These are phyloP conservation scores for Pinna nobilis DNA, from an alignment of 1,140 invertebrate genomes.

Conservation along the genomic window DNA sequence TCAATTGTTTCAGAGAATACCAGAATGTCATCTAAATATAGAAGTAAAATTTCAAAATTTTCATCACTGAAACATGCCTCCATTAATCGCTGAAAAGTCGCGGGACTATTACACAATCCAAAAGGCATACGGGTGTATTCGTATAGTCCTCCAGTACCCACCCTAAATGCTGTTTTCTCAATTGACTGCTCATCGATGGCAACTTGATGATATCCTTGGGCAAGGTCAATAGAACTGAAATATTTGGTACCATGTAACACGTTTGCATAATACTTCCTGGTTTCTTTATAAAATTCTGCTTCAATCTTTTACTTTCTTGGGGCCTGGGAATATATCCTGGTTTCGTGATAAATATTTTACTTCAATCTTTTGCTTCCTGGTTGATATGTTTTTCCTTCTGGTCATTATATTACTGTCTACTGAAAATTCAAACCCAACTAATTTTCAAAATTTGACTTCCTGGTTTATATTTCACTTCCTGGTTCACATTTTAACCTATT, in stretches of 20 bases:
- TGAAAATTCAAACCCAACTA: too few relatives aligned
- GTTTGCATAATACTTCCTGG: too few relatives aligned
- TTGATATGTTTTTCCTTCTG: too few relatives aligned
- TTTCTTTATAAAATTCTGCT: too few relatives aligned
- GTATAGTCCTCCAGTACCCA: slow-evolving; percentile 10
- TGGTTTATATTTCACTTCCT: too few relatives aligned
- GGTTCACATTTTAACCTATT: too few relatives aligned
- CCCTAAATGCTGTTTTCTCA: slow-evolving; percentile 18
- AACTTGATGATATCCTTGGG: slow-evolving; percentile 3
- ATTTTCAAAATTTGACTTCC: too few relatives aligned
- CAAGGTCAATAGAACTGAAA: slow-evolving; percentile 59
- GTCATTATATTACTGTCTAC: too few relatives aligned
- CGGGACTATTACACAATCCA: slow-evolving; percentile 10
- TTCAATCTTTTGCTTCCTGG: too few relatives aligned
- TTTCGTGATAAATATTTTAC: too few relatives aligned
- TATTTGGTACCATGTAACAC: slow-evolving; percentile 40
- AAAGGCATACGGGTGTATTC: slow-evolving; percentile 25
- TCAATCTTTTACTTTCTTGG: too few relatives aligned
- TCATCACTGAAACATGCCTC: slow-evolving; percentile 19
- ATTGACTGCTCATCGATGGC: slow-evolving; percentile 8
- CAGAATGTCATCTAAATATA: slow-evolving; percentile 52
- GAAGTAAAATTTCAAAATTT: slow-evolving; percentile 31
- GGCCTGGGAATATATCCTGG: too few relatives aligned
- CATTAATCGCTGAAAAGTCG: slow-evolving; percentile 26
- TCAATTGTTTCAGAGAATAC: slow-evolving; percentile 15